Evolutionary conservation across 2,888 invertebrate genomes (phyloP), one percentile per base, ranked within the genome.

Genomic region (Crioceris asparagi): DNA sequence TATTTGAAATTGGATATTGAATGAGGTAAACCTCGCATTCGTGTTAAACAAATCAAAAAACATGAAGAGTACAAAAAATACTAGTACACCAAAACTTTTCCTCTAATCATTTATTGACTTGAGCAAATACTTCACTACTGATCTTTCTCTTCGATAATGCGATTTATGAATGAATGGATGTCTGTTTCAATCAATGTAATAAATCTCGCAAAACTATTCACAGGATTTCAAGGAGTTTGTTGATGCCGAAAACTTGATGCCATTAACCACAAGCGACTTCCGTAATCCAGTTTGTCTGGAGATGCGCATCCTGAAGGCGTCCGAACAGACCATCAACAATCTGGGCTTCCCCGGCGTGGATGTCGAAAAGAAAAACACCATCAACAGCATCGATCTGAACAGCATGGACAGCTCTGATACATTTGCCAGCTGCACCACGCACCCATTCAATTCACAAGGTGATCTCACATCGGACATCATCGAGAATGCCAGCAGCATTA

Each of bases 391-490:
- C 17, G 72, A 73, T 45, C 52, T 72, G 55, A 74, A 71, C 45
- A 74, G 74, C 55, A 69, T 75, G 51, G 74, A 75, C 70, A 82
- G 90, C 69, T 83, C 90, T 59, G 93, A 93, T 68, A 93, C 93
- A 51, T 94, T 90, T 69, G 90, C 90, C 66, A 92, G 90, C 69
- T 93, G 93, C 72, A 85, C 90, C 71, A 92, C 93, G 59, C 91
- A 92, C 72, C 90, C 90, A 59, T 90, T 85, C 70, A 79, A 83
- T 67, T 88, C 88, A 56, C 84, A 86, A 71, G 68, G 65, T 36
- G 69, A 70, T 51, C 51, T 69, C 36, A 60, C 65, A n/a, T 62
- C 64, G n/a, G 65, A 67, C 41, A 55, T 61, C 29, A 61, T 57
- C 29, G 65, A 65, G 44, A 53, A 56, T 35, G 52, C 57, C 23